Percentiles rank a stretch among this genome's conserved stretches.
Evolutionary conservation across 2,888 invertebrate genomes (phyloP).

Genomic region (Tuta absoluta): DNA sequence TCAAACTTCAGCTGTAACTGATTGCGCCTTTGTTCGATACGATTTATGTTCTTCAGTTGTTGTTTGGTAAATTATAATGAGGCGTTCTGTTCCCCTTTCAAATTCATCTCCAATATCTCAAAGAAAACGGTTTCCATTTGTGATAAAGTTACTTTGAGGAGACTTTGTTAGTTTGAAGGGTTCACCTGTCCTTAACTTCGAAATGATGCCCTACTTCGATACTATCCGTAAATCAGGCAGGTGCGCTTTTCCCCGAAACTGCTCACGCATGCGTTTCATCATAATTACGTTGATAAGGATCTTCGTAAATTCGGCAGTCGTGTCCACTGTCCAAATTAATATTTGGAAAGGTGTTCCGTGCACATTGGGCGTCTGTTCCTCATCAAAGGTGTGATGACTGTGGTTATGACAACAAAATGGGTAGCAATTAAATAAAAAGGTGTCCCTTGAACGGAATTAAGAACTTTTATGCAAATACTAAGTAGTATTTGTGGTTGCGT

Average conservation of each 20-base stretch:
- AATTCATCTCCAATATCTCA: constrained; percentile 4
- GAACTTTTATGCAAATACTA: too few species aligned
- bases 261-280: not conserved
- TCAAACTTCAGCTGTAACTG: constrained; percentile 17
- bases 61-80: constrained; percentile 12
- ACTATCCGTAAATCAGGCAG: constrained; percentile 3
- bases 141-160: not conserved
- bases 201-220: not conserved
- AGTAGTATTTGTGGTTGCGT: too few species aligned
- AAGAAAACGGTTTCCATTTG: not conserved
- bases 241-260: not conserved
- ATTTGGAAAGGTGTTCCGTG: not conserved
- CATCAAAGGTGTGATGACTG: too few species aligned
- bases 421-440: not conserved
- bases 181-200: not conserved
- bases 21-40: constrained; percentile 19
- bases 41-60: not conserved
- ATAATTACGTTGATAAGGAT: not conserved
- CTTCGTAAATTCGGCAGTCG: constrained; percentile 3
- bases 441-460: too few species aligned
- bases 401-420: too few species aligned
- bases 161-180: not conserved
- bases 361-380: not conserved
- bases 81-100: not conserved
- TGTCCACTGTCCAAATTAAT: not conserved